These are phyloP conservation scores for Heptranchias perlo DNA, from an alignment of 2,113 vertebrate genomes.

Conservation along the genomic window DNA sequence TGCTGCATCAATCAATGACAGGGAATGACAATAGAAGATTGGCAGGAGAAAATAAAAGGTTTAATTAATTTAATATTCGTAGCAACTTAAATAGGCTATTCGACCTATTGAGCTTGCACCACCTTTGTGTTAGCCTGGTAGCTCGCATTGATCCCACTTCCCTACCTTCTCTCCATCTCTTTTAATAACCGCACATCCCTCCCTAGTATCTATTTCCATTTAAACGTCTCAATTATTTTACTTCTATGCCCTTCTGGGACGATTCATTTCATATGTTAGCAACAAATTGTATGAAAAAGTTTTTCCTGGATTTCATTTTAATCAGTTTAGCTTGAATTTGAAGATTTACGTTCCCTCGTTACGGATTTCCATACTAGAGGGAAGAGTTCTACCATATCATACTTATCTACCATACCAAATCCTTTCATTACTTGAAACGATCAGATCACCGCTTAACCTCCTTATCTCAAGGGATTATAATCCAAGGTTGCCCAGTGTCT, in stretches of 20 bases:
- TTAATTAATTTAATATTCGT: neutral
- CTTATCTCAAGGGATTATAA: neutral
- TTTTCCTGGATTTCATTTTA: neutral
- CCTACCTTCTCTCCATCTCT: neutral
- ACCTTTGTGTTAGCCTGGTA: neutral
- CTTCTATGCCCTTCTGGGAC: neutral
- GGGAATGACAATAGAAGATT: neutral
- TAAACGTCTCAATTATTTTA: neutral
- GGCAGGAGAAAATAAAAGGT: neutral
- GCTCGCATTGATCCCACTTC: neutral
- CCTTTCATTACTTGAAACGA: neutral
- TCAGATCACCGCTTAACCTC: neutral
- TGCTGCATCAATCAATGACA: neutral
- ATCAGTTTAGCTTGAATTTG: neutral
- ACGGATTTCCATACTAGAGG: neutral
- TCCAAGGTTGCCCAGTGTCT: neutral
- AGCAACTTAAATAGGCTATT: neutral
- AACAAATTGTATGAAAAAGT: neutral
- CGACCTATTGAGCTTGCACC: neutral
- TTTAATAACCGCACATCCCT: neutral
- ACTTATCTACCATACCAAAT: neutral
- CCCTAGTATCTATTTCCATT: neutral
- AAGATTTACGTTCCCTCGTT: neutral
- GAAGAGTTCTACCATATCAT: neutral
- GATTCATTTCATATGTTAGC: neutral